Evolutionary conservation across 2,113 vertebrate species (phyloP).

Genomic region (Heliornis fulica): DNA sequence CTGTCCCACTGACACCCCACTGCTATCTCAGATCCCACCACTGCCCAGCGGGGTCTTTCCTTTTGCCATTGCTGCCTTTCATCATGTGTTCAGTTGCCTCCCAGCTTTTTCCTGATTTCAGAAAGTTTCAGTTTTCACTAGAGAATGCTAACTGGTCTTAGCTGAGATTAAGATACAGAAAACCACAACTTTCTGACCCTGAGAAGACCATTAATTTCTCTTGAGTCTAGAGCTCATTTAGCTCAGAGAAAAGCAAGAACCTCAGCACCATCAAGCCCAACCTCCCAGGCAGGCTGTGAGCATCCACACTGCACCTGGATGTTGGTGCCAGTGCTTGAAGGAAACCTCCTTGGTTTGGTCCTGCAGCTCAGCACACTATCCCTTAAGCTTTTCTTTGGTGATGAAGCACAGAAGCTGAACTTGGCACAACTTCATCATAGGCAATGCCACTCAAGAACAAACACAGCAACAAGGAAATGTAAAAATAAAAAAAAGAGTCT

Average conservation of each 20-base stretch:
- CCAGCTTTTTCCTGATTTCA: neutral
- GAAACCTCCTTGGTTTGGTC: neutral
- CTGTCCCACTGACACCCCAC: neutral
- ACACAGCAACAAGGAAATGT: neutral
- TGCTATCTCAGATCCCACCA: neutral
- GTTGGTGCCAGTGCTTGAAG: accelerated
- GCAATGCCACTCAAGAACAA: neutral
- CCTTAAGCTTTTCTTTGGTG: neutral
- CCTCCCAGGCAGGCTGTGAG: neutral
- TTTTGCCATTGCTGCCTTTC: neutral
- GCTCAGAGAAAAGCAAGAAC: neutral
- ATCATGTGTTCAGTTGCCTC: neutral
- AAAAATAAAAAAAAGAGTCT: neutral
- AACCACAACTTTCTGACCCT: neutral
- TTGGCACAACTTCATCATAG: too few species aligned
- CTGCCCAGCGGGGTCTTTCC: accelerated
- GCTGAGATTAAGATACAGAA: neutral
- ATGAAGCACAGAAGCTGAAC: neutral
- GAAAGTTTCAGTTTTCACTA: neutral
- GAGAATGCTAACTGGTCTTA: neutral
- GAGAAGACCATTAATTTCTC: neutral
- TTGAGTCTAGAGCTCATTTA: neutral
- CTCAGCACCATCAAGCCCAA: neutral
- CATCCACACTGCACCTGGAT: neutral
- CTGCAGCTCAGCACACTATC: neutral